Conservation (phyloP, 2,113 vertebrate species). For the Taurulus bubalis region DNA sequence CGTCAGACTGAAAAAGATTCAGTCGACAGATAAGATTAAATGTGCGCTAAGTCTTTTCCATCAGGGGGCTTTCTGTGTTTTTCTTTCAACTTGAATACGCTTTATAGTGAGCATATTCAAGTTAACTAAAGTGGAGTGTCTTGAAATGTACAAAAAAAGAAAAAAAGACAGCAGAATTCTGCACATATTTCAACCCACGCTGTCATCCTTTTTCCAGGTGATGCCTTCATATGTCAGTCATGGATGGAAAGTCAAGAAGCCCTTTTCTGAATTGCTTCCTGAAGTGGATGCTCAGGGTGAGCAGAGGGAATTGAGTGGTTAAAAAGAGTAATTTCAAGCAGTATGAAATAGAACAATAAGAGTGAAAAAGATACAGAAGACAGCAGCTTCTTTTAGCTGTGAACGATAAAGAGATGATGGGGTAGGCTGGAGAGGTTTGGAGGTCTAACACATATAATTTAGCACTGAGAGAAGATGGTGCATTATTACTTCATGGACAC, state of each 20-base stretch:
- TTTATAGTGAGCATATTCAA: background rate
- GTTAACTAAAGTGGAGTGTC: background rate
- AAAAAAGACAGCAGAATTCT: background rate
- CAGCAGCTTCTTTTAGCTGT: background rate
- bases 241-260: slow-evolving; percentile 91
- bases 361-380: slow-evolving; percentile 7
- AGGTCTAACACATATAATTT: slow-evolving; percentile 2
- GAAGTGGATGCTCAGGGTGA: slow-evolving; percentile 92
- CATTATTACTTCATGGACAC: background rate
- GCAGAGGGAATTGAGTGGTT: slow-evolving; percentile 13
- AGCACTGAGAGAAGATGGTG: background rate
- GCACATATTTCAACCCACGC: slow-evolving; percentile 6
- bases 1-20: background rate
- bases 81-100: background rate
- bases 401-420: slow-evolving; percentile 14
- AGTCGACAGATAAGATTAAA: background rate
- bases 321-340: slow-evolving; percentile 9
- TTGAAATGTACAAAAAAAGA: slow-evolving; percentile 3
- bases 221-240: slow-evolving; percentile 93
- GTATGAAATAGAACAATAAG: slow-evolving; percentile 12
- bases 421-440: background rate
- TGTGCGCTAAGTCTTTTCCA: background rate
- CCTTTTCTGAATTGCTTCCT: slow-evolving; percentile 89
- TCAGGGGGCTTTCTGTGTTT: background rate
- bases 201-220: slow-evolving; percentile 81